phyloP scores from a whole-genome alignment of 2,113 vertebrate species.

The Python bivittatus region DNA sequence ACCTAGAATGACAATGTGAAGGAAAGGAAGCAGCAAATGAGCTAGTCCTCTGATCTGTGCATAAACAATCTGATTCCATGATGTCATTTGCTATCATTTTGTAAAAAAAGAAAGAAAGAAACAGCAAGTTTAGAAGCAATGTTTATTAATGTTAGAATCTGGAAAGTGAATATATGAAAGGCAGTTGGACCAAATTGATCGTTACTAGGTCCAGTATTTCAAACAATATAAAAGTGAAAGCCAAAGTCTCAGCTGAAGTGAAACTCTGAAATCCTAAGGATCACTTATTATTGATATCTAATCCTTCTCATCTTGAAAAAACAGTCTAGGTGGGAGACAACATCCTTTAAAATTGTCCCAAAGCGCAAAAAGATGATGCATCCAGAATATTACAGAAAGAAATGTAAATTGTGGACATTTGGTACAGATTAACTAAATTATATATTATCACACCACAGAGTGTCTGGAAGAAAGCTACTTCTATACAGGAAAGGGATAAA shows the following conservation, averaged over 20 bases:
- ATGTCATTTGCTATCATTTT: not conserved
- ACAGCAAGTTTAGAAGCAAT: not conserved
- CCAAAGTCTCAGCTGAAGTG: slow-evolving; percentile 1
- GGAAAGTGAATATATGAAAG: not conserved
- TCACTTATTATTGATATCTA: not conserved
- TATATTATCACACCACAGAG: not conserved
- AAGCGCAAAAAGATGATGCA: not conserved
- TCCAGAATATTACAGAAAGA: not conserved
- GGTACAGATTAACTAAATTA: not conserved
- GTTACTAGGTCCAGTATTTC: not conserved
- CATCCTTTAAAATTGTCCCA: not conserved
- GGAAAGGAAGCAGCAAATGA: not conserved
- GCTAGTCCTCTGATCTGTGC: not conserved
- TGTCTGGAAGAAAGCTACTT: not conserved
- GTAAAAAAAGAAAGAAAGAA: not conserved
- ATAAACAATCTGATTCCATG: slow-evolving; percentile 8
- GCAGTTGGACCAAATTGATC: not conserved
- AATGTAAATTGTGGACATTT: not conserved
- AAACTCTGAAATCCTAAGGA: not conserved
- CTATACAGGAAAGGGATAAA: not conserved
- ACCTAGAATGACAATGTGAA: not conserved
- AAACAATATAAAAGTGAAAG: not conserved
- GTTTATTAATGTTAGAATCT: not conserved
- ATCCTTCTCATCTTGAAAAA: not conserved
- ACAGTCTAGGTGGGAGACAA: not conserved